These are phyloP conservation scores for Cladopsammia gracilis DNA, from an alignment of 64 coral and sea anemone genomes.

Conservation along the genomic window DNA sequence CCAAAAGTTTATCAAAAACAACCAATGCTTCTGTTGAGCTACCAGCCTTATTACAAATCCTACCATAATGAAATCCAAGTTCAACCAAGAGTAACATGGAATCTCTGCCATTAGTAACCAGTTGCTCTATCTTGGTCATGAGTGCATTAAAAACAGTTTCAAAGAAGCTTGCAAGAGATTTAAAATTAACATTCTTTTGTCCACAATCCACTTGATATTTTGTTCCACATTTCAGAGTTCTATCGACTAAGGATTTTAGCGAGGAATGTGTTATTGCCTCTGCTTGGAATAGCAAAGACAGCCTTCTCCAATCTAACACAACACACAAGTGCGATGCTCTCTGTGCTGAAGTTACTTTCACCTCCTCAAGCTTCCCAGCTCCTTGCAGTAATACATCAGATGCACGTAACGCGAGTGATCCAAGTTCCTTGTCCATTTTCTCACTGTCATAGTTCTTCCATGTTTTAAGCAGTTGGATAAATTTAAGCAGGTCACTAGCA, in stretches of 20 bases:
- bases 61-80: constrained; percentile 68
- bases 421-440: constrained; percentile 21
- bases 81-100: constrained; percentile 26
- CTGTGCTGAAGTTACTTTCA: background rate
- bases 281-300: constrained; percentile 32
- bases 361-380: constrained; percentile 32
- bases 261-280: constrained; percentile 11
- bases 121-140: background rate
- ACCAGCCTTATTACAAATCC: constrained; percentile 26
- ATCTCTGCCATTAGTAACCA: background rate
- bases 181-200: constrained; percentile 43
- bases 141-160: constrained; percentile 6
- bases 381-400: constrained; percentile 46
- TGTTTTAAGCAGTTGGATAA: constrained; percentile 20
- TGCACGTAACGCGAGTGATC: background rate
- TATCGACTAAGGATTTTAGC: constrained; percentile 43
- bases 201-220: constrained; percentile 68
- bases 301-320: constrained; percentile 52
- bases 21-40: background rate
- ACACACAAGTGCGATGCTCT: constrained; percentile 37
- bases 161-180: constrained; percentile 10
- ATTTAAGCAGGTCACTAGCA: constrained; percentile 38
- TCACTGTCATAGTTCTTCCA: constrained; percentile 35
- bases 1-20: constrained; percentile 58
- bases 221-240: constrained; percentile 44